A percentile compares a stretch with the other conserved stretches of the same genome.
Conservation (phyloP, 1,140 invertebrate species). For the Drosophila quadrilineata region DNA sequence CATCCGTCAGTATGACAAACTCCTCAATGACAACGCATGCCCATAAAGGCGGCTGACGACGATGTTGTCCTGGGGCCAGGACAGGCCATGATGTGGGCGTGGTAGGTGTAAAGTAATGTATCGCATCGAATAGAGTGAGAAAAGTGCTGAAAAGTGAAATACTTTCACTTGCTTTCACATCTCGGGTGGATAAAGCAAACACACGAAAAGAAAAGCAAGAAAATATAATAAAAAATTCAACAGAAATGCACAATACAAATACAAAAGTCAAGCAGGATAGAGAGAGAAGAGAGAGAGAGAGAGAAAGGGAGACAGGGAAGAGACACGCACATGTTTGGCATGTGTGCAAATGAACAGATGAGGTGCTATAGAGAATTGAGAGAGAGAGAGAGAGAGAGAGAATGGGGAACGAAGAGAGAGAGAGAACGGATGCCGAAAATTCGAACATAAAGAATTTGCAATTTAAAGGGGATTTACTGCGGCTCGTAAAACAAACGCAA, state of each 20-base stretch:
- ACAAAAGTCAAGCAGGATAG: constrained; percentile 40
- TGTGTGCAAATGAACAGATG: not conserved
- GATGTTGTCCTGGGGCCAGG: too few species aligned
- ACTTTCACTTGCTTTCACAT: constrained; percentile 45
- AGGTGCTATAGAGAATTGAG: constrained; percentile 7
- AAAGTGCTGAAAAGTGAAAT: constrained; percentile 27
- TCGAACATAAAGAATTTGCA: constrained; percentile 78
- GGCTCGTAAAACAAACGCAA: constrained; percentile 78
- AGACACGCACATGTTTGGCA: not conserved
- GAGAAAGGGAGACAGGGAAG: too few species aligned
- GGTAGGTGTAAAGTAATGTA: constrained; percentile 54
- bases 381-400: constrained; percentile 12
- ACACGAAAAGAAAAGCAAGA: not conserved
- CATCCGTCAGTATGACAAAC: constrained; percentile 50
- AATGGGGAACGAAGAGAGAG: constrained; percentile 11
- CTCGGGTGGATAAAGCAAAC: not conserved
- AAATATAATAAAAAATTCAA: constrained; percentile 60
- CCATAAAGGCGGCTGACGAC: constrained; percentile 21
- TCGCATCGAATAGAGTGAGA: not conserved
- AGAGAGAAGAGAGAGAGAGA: too few species aligned
- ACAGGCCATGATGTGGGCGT: constrained; percentile 10
- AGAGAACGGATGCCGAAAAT: constrained; percentile 52
- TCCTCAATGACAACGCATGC: constrained; percentile 34
- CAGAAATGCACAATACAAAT: constrained; percentile 46
- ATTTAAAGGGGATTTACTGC: constrained; percentile 77